These are phyloP conservation scores for Unio delphinus DNA, from an alignment of 2,888 invertebrate species.

Conservation along the genomic window DNA sequence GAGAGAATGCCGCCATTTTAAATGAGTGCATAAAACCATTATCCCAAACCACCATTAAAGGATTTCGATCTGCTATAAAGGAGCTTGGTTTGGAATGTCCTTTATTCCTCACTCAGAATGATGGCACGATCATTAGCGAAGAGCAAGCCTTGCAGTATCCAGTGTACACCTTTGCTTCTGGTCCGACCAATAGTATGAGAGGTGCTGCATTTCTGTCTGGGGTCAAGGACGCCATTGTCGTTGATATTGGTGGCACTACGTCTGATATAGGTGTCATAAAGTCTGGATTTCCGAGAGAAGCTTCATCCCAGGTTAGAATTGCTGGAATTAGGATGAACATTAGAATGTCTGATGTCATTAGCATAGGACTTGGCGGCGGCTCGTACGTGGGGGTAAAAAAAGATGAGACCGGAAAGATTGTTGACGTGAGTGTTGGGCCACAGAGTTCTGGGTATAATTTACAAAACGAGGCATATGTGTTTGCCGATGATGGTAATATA, in stretches of 20 bases:
- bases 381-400: slow-evolving; percentile 49
- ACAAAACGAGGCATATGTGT: slow-evolving; percentile 50
- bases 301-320: slow-evolving; percentile 54
- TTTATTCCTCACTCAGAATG: slow-evolving; percentile 66
- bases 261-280: slow-evolving; percentile 64
- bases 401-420: background rate
- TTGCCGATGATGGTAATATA: slow-evolving; percentile 23
- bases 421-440: slow-evolving; percentile 56
- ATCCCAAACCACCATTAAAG: slow-evolving; percentile 50
- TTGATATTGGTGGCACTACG: slow-evolving; percentile 68
- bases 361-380: slow-evolving; percentile 68
- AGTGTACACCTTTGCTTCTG: slow-evolving; percentile 64
- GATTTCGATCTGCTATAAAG: slow-evolving; percentile 49
- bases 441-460: slow-evolving; percentile 64
- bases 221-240: slow-evolving; percentile 57
- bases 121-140: slow-evolving; percentile 64
- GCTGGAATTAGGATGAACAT: slow-evolving; percentile 65
- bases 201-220: slow-evolving; percentile 65
- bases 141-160: slow-evolving; percentile 53
- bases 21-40: slow-evolving; percentile 65
- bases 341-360: slow-evolving; percentile 65
- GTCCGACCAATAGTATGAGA: slow-evolving; percentile 70
- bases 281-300: slow-evolving; percentile 63
- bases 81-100: slow-evolving; percentile 57
- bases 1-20: slow-evolving; percentile 67